A percentile compares a stretch with the other conserved stretches of the same genome.
Conservation (phyloP, 2,888 invertebrate species). For the Tetrapedia diversipes region DNA sequence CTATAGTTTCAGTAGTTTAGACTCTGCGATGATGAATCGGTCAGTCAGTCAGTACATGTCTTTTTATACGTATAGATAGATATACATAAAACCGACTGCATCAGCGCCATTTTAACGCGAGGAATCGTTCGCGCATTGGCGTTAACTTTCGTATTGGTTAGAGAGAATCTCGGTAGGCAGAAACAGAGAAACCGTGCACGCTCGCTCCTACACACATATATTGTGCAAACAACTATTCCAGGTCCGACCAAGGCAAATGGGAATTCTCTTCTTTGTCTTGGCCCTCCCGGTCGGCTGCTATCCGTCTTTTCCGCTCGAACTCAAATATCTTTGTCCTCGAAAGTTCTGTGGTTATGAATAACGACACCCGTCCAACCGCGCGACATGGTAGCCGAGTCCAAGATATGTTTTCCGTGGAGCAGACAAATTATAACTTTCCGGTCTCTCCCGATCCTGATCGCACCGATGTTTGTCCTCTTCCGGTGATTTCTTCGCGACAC, state of each 20-base stretch:
- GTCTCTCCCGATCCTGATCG: not conserved
- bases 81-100: no score
- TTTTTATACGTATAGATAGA: no score
- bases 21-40: no score
- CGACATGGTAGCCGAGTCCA: constrained; percentile 9
- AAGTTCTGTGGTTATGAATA: constrained; percentile 60
- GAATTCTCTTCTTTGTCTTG: constrained; percentile 51
- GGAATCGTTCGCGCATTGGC: no score
- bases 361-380: constrained; percentile 62
- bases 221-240: constrained; percentile 23
- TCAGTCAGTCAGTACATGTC: no score
- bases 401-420: constrained; percentile 29
- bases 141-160: not conserved
- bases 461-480: no score
- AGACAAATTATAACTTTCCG: constrained; percentile 45
- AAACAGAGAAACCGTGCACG: not conserved
- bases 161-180: not conserved
- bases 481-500: not conserved
- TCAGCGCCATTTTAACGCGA: no score
- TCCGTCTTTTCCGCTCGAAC: constrained; percentile 56
- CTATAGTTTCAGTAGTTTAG: no score
- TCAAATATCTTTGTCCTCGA: constrained; percentile 32
- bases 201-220: not conserved
- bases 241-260: constrained; percentile 44
- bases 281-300: constrained; percentile 13